These are phyloP conservation scores for Ceyx cyanopectus DNA, from an alignment of 2,113 vertebrate species.

Conservation along the genomic window DNA sequence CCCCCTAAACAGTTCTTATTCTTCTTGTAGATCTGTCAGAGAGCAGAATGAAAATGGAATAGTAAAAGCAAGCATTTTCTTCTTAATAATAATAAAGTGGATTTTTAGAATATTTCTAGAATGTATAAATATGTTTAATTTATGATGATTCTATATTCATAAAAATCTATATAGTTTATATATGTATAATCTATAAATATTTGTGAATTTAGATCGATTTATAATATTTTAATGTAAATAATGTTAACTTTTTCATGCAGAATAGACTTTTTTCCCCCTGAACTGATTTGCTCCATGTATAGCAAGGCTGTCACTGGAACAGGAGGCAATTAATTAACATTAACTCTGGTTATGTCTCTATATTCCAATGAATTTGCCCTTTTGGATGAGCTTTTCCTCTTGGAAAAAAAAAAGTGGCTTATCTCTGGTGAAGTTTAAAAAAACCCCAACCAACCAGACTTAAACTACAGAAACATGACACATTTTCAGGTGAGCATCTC, in stretches of 20 bases:
- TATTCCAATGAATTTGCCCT: background rate
- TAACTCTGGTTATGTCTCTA: too few relatives aligned
- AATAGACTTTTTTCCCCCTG: background rate
- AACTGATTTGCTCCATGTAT: background rate
- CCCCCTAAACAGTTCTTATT: background rate
- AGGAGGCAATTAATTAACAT: background rate
- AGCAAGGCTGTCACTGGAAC: background rate
- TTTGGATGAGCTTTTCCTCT: background rate
- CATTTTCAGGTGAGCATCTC: background rate
- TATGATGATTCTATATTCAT: too few relatives aligned
- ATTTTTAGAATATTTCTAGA: too few relatives aligned
- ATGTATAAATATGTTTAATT: too few relatives aligned
- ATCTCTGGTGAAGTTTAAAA: background rate
- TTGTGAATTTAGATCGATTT: too few relatives aligned
- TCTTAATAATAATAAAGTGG: background rate
- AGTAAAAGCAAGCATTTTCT: background rate
- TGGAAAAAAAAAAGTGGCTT: background rate
- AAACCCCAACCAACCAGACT: too few relatives aligned
- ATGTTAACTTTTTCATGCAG: background rate
- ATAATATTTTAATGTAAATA: too few relatives aligned
- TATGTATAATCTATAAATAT: too few relatives aligned
- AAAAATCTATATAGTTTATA: too few relatives aligned
- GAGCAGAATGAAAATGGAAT: background rate
- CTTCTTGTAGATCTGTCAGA: background rate
- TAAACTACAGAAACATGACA: background rate